Conservation (phyloP, 1,140 invertebrate species). For the Aphelenchoides besseyi region DNA sequence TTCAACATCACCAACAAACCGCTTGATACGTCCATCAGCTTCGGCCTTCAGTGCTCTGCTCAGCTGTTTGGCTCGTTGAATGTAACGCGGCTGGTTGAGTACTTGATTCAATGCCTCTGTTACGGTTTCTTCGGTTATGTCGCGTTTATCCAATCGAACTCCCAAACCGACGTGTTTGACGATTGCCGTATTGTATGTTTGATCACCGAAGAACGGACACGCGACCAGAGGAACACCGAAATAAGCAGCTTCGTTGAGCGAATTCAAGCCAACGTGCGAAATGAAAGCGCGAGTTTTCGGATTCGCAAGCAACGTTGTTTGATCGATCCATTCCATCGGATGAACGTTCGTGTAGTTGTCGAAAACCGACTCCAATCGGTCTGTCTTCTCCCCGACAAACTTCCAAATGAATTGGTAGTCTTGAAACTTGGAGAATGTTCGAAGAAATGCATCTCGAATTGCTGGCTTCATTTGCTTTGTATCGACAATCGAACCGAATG, state of each 20-base stretch:
- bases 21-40: background rate
- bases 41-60: background rate
- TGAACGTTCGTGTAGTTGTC: constrained; percentile 42
- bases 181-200: constrained; percentile 56
- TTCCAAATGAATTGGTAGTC: constrained; percentile 35
- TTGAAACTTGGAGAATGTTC: constrained; percentile 18
- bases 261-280: constrained; percentile 70
- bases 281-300: constrained; percentile 71
- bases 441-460: constrained; percentile 24
- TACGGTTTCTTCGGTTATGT: constrained; percentile 2
- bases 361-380: background rate
- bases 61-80: constrained; percentile 8
- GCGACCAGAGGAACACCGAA: constrained; percentile 70
- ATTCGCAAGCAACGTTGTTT: constrained; percentile 71
- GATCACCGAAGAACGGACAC: constrained; percentile 70
- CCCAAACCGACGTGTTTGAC: constrained; percentile 18
- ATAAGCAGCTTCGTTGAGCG: constrained; percentile 69
- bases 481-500: constrained; percentile 36
- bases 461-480: constrained; percentile 18
- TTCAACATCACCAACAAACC: background rate
- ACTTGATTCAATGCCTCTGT: background rate
- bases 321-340: constrained; percentile 71
- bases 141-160: background rate
- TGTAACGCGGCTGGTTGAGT: constrained; percentile 16
- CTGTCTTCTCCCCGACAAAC: background rate